Evolutionary conservation across 2,797 vertebrate genomes (phyloP).

Genomic region (Halcyon smyrnensis): DNA sequence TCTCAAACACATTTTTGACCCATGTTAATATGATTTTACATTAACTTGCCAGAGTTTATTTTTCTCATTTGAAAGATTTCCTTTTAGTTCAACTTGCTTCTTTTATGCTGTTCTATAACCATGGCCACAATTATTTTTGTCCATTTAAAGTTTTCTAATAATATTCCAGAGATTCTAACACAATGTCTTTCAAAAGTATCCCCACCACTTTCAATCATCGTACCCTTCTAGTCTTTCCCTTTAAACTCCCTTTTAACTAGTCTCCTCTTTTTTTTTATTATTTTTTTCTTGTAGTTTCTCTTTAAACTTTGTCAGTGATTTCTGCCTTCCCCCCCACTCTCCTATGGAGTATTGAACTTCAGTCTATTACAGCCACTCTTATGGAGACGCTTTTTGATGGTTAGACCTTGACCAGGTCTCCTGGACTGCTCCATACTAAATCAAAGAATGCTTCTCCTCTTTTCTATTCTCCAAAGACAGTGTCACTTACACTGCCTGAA

Average conservation of each 20-base stretch:
- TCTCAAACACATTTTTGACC: not conserved
- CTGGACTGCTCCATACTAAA: not conserved
- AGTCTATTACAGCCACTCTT: not conserved
- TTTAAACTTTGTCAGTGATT: slow-evolving; percentile 33
- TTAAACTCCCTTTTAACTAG: slow-evolving; percentile 27
- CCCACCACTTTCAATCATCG: slow-evolving; percentile 13
- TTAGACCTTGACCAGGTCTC: not conserved
- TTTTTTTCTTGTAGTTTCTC: not conserved
- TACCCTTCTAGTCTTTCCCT: not conserved
- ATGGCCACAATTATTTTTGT: not conserved
- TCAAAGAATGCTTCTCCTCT: slow-evolving; percentile 1
- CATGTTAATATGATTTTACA: not conserved
- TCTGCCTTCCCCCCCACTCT: not conserved
- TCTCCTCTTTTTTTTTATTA: not conserved
- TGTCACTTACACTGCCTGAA: not conserved
- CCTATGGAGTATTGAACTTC: not conserved
- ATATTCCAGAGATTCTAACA: slow-evolving; percentile 1
- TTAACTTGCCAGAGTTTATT: not conserved
- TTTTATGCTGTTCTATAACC: not conserved
- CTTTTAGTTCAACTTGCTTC: not conserved
- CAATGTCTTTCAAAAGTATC: slow-evolving; percentile 8
- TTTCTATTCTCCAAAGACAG: not conserved
- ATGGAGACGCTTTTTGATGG: not conserved
- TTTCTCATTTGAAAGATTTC: not conserved
- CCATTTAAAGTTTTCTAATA: slow-evolving; percentile 8